Evolutionary conservation across 2,797 vertebrate genomes (phyloP).

Genomic region (Thripadectes ignobilis): DNA sequence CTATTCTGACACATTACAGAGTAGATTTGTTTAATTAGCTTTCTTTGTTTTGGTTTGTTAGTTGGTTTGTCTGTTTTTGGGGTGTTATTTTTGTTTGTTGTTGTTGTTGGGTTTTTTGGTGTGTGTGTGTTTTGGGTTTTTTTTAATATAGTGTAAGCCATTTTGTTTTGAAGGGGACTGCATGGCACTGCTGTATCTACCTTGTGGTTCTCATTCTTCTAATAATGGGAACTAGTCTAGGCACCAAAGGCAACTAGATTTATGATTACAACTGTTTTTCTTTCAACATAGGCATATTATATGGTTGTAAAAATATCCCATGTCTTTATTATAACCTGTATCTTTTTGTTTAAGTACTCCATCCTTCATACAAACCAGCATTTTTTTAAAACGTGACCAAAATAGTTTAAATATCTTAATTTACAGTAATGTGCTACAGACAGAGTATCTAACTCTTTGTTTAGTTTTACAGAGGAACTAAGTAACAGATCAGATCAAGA

Average conservation of each 20-base stretch:
- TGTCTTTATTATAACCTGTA: not conserved
- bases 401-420: constrained; percentile 10
- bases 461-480: constrained; percentile 25
- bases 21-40: constrained; percentile 28
- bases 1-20: not conserved
- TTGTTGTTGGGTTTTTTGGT: not conserved
- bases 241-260: not conserved
- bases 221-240: not conserved
- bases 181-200: not conserved
- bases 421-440: not conserved
- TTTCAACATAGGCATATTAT: not conserved
- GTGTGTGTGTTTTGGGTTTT: too few relatives aligned
- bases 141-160: not conserved
- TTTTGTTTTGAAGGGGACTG: constrained; percentile 8
- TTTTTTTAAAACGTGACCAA: not conserved
- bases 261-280: not conserved
- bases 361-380: constrained; percentile 4
- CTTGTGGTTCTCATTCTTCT: not conserved
- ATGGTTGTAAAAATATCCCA: not conserved
- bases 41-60: not conserved
- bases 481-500: constrained; percentile 16
- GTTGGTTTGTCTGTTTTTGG: too few relatives aligned
- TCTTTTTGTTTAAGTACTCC: not conserved
- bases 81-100: not conserved
- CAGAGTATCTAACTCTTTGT: constrained; percentile 13